Percentiles rank a stretch among this genome's conserved stretches.
Conservation (phyloP, 2,797 vertebrate species). For the Anas georgica region DNA sequence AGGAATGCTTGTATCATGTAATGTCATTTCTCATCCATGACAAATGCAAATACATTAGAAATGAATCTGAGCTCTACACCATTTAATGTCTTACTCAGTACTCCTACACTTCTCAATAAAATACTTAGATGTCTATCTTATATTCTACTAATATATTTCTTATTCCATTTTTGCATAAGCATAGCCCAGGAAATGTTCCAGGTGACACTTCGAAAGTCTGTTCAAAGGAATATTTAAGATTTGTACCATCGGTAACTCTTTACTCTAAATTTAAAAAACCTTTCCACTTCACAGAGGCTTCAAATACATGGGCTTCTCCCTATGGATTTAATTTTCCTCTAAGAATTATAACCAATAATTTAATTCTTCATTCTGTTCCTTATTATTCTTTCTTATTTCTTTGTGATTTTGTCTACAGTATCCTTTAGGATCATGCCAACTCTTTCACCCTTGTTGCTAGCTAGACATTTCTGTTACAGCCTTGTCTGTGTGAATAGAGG, state of each 20-base stretch:
- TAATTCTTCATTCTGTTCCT: neutral
- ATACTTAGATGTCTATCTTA: neutral
- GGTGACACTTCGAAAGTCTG: neutral
- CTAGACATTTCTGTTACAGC: neutral
- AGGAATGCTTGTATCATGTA: neutral
- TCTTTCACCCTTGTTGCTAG: neutral
- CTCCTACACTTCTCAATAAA: neutral
- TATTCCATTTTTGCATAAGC: neutral
- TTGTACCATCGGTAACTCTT: neutral
- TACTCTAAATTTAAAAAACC: neutral
- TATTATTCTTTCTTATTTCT: neutral
- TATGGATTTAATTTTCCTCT: neutral
- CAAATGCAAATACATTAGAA: neutral
- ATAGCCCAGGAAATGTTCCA: neutral
- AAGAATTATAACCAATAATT: neutral
- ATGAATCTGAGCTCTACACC: neutral
- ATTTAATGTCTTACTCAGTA: neutral
- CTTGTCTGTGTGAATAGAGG: neutral
- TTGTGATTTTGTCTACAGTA: neutral
- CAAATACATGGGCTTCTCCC: neutral
- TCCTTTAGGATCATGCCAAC: neutral
- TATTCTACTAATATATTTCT: neutral
- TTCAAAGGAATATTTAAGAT: constrained; percentile 11
- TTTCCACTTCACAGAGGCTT: neutral
- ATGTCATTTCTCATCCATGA: neutral